These are phyloP conservation scores for Rhagonycha lutea DNA, from an alignment of 2,888 invertebrate species.

Conservation along the genomic window DNA sequence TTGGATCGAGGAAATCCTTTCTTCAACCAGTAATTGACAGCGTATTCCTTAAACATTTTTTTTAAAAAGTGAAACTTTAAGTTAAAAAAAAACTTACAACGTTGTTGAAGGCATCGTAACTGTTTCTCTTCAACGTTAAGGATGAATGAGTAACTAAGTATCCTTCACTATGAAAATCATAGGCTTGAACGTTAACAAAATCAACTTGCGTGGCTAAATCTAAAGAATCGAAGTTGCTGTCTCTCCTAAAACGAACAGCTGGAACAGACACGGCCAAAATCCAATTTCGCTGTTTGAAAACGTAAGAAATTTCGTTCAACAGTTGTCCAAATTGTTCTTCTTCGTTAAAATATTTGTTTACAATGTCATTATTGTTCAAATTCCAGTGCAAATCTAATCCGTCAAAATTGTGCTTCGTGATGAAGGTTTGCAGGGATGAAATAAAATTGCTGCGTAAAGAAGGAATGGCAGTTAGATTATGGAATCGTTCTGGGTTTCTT, in stretches of 20 bases:
- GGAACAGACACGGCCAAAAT: slow-evolving; percentile 63
- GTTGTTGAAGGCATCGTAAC: slow-evolving; percentile 59
- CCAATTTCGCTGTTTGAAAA: slow-evolving; percentile 61
- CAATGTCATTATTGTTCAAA: slow-evolving; percentile 64
- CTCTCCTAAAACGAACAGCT: slow-evolving; percentile 65
- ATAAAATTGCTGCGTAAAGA: slow-evolving; percentile 63
- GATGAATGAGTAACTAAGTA: slow-evolving; percentile 57
- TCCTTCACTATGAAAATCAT: slow-evolving; percentile 60
- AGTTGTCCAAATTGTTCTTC: slow-evolving; percentile 50
- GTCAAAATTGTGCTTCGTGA: slow-evolving; percentile 74
- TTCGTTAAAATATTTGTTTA: slow-evolving; percentile 55
- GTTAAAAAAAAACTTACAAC: slow-evolving; percentile 49
- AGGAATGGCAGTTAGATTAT: slow-evolving; percentile 64
- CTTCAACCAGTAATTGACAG: slow-evolving; percentile 68
- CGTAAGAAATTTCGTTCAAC: slow-evolving; percentile 65
- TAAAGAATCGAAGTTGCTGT: slow-evolving; percentile 68
- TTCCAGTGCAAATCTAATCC: slow-evolving; percentile 83
- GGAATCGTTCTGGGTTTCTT: slow-evolving; percentile 66
- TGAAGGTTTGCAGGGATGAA: slow-evolving; percentile 65
- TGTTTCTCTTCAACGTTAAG: slow-evolving; percentile 57
- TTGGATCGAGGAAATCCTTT: slow-evolving; percentile 69
- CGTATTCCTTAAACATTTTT: slow-evolving; percentile 60
- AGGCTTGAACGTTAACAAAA: slow-evolving; percentile 71
- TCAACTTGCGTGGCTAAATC: slow-evolving; percentile 66
- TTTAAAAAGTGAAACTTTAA: neutral